Evolutionary conservation across 1,140 invertebrate genomes (phyloP).

Genomic region (Hypothenemus hampei): DNA sequence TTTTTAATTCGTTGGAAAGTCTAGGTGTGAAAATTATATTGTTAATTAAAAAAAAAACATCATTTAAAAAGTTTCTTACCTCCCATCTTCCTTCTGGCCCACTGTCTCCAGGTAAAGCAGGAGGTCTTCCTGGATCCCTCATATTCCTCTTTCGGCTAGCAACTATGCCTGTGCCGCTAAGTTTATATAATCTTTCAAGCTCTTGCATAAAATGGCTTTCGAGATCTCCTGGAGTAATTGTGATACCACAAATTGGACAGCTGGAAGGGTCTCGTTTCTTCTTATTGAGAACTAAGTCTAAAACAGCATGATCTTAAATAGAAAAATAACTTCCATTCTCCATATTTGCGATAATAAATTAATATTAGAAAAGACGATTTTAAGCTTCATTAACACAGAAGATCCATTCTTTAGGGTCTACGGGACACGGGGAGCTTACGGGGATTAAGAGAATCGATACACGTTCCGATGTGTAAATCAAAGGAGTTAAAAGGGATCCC

Average conservation of each 20-base stretch:
- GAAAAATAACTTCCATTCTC: too few relatives aligned
- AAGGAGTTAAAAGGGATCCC: constrained; percentile 32
- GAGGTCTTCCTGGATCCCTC: constrained; percentile 47
- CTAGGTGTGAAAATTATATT: constrained; percentile 37
- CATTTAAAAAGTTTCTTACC: constrained; percentile 39
- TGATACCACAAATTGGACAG: constrained; percentile 76
- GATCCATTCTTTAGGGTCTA: constrained; percentile 22
- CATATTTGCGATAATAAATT: constrained; percentile 21
- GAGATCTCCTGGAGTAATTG: constrained; percentile 67
- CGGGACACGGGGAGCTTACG: constrained; percentile 24
- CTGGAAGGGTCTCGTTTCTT: constrained; percentile 49
- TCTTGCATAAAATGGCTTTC: constrained; percentile 75
- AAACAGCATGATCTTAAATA: constrained; percentile 2
- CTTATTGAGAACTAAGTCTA: constrained; percentile 39
- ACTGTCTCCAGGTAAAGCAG: constrained; percentile 49
- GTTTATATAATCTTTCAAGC: constrained; percentile 69
- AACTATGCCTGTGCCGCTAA: constrained; percentile 46
- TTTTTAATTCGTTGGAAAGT: constrained; percentile 77
- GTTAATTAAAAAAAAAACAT: too few relatives aligned
- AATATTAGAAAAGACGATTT: too few relatives aligned
- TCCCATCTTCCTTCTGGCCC: constrained; percentile 72
- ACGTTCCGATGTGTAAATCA: constrained; percentile 34
- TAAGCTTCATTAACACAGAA: constrained; percentile 22
- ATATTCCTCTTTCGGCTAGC: constrained; percentile 47
- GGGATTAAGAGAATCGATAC: constrained; percentile 33